These are phyloP conservation scores for Ecliptopera silaceata DNA, from an alignment of 2,888 invertebrate genomes.

Conservation along the genomic window DNA sequence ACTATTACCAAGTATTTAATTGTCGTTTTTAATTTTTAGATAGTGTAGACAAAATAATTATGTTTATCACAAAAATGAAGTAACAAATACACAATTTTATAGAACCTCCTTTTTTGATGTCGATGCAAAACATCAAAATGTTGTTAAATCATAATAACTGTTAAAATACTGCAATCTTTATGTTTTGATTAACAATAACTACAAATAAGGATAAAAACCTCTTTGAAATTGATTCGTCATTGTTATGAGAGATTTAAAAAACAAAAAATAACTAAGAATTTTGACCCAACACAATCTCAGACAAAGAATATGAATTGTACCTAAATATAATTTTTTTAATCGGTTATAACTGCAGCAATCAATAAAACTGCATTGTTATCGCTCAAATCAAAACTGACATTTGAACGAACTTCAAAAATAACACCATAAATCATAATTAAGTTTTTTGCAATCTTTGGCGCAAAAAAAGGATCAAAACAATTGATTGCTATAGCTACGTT, in stretches of 20 bases:
- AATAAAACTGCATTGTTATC: conserved; percentile 37
- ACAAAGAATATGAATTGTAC: conserved; percentile 23
- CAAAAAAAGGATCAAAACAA: conserved; percentile 23
- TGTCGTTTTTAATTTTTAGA: no score
- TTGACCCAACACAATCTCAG: conserved; percentile 25
- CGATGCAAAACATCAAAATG: no score
- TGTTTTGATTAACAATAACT: no score
- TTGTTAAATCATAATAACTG: no score
- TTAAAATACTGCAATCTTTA: no score
- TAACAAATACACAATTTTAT: no score
- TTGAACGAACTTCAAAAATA: conserved; percentile 31
- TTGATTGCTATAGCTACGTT: not conserved
- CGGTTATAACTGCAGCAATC: conserved; percentile 24
- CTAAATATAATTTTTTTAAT: conserved; percentile 24
- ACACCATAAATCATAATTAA: conserved; percentile 15
- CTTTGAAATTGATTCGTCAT: conserved; percentile 13
- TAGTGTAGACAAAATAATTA: no score
- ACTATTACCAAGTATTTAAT: no score
- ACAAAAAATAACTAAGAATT: conserved; percentile 12
- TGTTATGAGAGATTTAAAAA: conserved; percentile 22
- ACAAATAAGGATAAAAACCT: not conserved
- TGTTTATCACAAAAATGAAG: no score
- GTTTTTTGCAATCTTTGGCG: conserved; percentile 10
- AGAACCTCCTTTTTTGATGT: no score
- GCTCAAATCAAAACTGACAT: conserved; percentile 34